A percentile compares a stretch with the other conserved stretches of the same genome.
These are phyloP conservation scores for Hyles lineata DNA, from an alignment of 2,888 invertebrate species.

Conservation along the genomic window DNA sequence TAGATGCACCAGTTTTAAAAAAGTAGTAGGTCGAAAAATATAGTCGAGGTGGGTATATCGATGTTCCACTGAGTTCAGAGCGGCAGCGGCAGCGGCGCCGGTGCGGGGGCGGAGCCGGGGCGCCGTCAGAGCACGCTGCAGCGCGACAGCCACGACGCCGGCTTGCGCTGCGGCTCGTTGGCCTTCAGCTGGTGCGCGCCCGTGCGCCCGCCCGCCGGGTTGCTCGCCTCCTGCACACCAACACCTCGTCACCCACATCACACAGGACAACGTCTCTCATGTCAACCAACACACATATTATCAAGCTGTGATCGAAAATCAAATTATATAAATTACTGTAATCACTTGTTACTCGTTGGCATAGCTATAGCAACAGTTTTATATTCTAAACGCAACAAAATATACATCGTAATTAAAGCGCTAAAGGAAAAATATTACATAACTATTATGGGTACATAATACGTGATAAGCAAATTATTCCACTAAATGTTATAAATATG, in stretches of 20 bases:
- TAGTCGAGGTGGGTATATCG: constrained; percentile 65
- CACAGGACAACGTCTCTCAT: neutral
- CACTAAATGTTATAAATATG: neutral
- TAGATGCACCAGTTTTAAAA: constrained; percentile 67
- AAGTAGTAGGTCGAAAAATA: constrained; percentile 77
- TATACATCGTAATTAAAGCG: neutral
- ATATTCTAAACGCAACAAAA: constrained; percentile 1
- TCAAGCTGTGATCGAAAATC: neutral
- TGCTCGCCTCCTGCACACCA: constrained; percentile 91
- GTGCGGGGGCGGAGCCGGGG: constrained; percentile 42
- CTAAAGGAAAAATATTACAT: constrained; percentile 3
- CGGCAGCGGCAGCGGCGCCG: constrained; percentile 42
- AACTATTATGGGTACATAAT: constrained; percentile 4
- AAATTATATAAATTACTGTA: neutral
- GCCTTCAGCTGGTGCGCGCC: constrained; percentile 91
- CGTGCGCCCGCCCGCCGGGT: constrained; percentile 90
- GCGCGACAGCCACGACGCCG: constrained; percentile 93
- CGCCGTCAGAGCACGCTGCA: constrained; percentile 94
- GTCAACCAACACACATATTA: neutral
- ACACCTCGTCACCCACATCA: neutral
- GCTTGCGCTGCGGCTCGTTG: constrained; percentile 91
- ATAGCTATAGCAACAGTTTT: neutral
- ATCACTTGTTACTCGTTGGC: too few species aligned
- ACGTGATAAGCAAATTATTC: neutral
- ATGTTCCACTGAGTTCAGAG: constrained; percentile 36